Evolutionary conservation across 2,888 invertebrate species (phyloP), one percentile per base, ranked within the genome.

Genomic region (Dromius quadrimaculatus): DNA sequence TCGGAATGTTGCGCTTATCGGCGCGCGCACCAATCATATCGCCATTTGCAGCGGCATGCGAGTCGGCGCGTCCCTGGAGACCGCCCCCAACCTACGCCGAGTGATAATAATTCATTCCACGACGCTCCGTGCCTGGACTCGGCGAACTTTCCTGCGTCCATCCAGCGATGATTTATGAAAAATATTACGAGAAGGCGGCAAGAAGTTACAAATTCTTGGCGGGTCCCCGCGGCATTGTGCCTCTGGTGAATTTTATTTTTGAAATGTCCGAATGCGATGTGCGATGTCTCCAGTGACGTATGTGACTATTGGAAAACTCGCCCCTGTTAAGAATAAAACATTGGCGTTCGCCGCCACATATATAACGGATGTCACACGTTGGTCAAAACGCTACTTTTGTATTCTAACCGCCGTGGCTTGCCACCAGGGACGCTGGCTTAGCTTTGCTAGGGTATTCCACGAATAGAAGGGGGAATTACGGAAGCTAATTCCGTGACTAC

Each of bases 101-200:
- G 75, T 76, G 75, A 80, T 80, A 79, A 80, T 80, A 80, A 79
- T 80, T 80, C 80, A 79, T 80, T 78, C 75, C 79, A 74, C 45
- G 2, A 11, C 47, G 47, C 47, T 47, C n/a, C 45, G 65, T 65
- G 50, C 45, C 22, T 43, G 66, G 57, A 66, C 68, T 36, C 23
- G 32, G 4, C 19, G 28, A 54, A 54, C 28, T 54, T 54, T 23
- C 54, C 54, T 11, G 54, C 47, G 54, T 8, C 6, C 54, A 22
- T 19, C 54, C 54, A 13, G 72, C 74, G 81, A 83, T 83, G 83
- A 83, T 83, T 83, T 83, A 83, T 83, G 83, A 81, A 83, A 83
- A 83, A 83, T 84, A 82, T 83, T 83, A 82, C 82, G 74, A 45
- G 74, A 72, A 73, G 74, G 73, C 75, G 75, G 77, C 79, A 78